Conservation (phyloP, 1,140 invertebrate genomes). For the Coelopa frigida region DNA sequence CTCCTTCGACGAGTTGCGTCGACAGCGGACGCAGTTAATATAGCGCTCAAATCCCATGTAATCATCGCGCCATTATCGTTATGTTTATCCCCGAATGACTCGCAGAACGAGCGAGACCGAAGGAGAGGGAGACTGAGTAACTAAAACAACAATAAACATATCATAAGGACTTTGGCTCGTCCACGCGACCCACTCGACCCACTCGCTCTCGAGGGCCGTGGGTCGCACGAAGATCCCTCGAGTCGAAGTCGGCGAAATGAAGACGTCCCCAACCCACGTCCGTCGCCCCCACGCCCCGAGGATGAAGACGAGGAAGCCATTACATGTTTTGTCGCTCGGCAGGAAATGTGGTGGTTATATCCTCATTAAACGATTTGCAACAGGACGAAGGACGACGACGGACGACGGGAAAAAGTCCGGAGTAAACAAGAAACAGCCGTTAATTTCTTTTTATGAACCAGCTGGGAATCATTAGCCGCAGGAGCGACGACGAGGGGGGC, state of each 20-base stretch:
- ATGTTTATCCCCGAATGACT: slow-evolving; percentile 5
- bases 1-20: neutral
- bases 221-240: too few relatives aligned
- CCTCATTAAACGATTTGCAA: slow-evolving; percentile 41
- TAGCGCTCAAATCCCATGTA: slow-evolving; percentile 12
- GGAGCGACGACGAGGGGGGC: neutral
- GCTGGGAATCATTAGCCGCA: slow-evolving; percentile 40
- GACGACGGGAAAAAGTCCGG: neutral
- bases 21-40: slow-evolving; percentile 1
- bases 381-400: neutral
- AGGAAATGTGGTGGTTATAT: slow-evolving; percentile 34
- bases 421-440: slow-evolving; percentile 25
- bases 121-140: too few relatives aligned
- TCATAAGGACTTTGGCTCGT: neutral
- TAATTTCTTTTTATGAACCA: slow-evolving; percentile 47
- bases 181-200: too few relatives aligned
- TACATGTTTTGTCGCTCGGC: too few relatives aligned
- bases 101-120: too few relatives aligned
- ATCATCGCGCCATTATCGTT: slow-evolving; percentile 13
- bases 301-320: too few relatives aligned
- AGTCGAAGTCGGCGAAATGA: too few relatives aligned
- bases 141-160: slow-evolving; percentile 7
- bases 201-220: too few relatives aligned
- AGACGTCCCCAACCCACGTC: too few relatives aligned
- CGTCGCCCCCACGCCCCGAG: too few relatives aligned